Evolutionary conservation across 1,140 invertebrate genomes (phyloP).

Genomic region (Agrilus planipennis): DNA sequence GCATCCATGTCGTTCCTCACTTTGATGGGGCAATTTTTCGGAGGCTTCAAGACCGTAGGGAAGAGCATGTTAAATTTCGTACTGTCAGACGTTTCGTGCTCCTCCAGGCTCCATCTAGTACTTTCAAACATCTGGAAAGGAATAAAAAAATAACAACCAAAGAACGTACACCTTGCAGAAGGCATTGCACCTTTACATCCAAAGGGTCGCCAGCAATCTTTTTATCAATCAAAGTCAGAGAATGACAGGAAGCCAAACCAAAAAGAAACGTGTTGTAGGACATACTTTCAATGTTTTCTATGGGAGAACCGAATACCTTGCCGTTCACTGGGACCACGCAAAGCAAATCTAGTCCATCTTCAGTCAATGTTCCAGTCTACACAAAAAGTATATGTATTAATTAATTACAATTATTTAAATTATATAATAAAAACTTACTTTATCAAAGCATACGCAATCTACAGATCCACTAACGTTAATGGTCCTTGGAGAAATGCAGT

Average conservation of each 20-base stretch:
- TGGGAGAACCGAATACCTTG: conserved; percentile 42
- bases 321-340: conserved; percentile 55
- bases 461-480: conserved; percentile 93
- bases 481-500: conserved; percentile 84
- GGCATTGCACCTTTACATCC: conserved; percentile 64
- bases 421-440: conserved; percentile 44
- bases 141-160: conserved; percentile 44
- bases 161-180: not conserved
- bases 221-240: conserved; percentile 73
- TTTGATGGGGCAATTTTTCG: conserved; percentile 22
- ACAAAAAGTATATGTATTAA: conserved; percentile 16
- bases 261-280: conserved; percentile 47
- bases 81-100: conserved; percentile 49
- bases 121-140: conserved; percentile 68
- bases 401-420: not conserved
- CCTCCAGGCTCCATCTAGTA: conserved; percentile 64
- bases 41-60: conserved; percentile 64
- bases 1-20: conserved; percentile 14
- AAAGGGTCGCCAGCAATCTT: conserved; percentile 82
- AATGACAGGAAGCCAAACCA: conserved; percentile 82
- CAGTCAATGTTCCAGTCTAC: conserved; percentile 81
- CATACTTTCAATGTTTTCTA: conserved; percentile 41
- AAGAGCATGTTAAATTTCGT: conserved; percentile 66
- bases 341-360: conserved; percentile 81
- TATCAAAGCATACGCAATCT: conserved; percentile 96